phyloP scores from a whole-genome alignment of 2,888 invertebrate genomes.

The Lampropteryx suffumata region DNA sequence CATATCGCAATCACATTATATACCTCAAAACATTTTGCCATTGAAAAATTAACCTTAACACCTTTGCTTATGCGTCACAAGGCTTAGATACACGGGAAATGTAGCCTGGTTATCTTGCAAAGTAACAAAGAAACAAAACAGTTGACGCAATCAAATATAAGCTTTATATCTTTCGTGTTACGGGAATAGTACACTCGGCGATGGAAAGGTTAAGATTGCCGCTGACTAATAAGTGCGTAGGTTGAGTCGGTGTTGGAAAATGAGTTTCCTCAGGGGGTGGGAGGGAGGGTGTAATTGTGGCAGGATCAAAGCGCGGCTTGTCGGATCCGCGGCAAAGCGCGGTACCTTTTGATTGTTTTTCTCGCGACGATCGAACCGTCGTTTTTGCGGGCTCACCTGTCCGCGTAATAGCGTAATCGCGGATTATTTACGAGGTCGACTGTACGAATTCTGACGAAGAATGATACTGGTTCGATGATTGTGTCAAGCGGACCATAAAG shows the following conservation, averaged over 20 bases:
- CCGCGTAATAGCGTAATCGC: slow-evolving; percentile 59
- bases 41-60: slow-evolving; percentile 28
- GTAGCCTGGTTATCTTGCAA: slow-evolving; percentile 28
- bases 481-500: slow-evolving; percentile 39
- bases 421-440: slow-evolving; percentile 65
- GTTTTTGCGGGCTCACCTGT: slow-evolving; percentile 62
- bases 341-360: slow-evolving; percentile 80
- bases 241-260: slow-evolving; percentile 76
- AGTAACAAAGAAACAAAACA: slow-evolving; percentile 32
- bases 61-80: slow-evolving; percentile 19
- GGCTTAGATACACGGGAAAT: slow-evolving; percentile 12
- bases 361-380: slow-evolving; percentile 54
- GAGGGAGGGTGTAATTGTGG: slow-evolving; percentile 65
- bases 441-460: slow-evolving; percentile 31
- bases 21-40: slow-evolving; percentile 9
- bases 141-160: slow-evolving; percentile 27
- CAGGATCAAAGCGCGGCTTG: slow-evolving; percentile 65
- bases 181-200: slow-evolving; percentile 1
- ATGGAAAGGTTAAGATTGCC: slow-evolving; percentile 37
- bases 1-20: slow-evolving; percentile 34
- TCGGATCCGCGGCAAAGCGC: slow-evolving; percentile 57
- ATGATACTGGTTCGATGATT: slow-evolving; percentile 37
- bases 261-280: slow-evolving; percentile 71
- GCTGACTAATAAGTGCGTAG: slow-evolving; percentile 71
- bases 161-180: slow-evolving; percentile 24